phyloP scores from a whole-genome alignment of 2,113 vertebrate genomes.

The Saguinus imperator region DNA sequence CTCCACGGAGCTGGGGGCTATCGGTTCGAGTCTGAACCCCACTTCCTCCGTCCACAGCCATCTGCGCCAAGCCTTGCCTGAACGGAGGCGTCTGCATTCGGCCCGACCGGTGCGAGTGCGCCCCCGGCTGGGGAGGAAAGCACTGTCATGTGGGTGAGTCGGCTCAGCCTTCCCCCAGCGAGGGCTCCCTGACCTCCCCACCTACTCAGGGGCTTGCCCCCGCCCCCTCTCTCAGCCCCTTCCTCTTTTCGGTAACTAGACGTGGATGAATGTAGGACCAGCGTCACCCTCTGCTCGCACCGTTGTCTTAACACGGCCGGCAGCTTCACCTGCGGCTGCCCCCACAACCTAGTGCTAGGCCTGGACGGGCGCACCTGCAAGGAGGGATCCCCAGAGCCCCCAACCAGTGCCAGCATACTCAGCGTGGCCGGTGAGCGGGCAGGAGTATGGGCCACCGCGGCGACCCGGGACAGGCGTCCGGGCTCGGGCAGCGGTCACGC shows the following conservation, averaged over 20 bases:
- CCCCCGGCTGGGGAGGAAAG: slow-evolving; percentile 79
- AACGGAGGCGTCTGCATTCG: slow-evolving; percentile 73
- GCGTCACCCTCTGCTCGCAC: slow-evolving; percentile 68
- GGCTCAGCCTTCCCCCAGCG: not conserved
- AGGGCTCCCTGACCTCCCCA: not conserved
- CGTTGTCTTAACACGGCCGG: slow-evolving; percentile 76
- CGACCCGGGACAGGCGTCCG: accelerated
- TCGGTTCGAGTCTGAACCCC: accelerated
- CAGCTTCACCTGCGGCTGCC: slow-evolving; percentile 80
- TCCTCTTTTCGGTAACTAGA: slow-evolving; percentile 59
- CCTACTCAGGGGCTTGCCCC: accelerated
- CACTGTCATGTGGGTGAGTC: slow-evolving; percentile 81
- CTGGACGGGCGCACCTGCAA: slow-evolving; percentile 61
- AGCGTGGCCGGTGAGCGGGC: slow-evolving; percentile 58
- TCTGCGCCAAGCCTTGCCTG: slow-evolving; percentile 81
- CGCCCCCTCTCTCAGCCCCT: not conserved
- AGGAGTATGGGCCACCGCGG: not conserved
- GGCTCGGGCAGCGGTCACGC: accelerated
- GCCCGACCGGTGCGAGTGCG: slow-evolving; percentile 78
- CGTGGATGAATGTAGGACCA: slow-evolving; percentile 77
- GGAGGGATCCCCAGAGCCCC: not conserved
- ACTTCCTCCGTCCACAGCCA: slow-evolving; percentile 55
- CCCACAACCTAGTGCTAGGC: slow-evolving; percentile 59
- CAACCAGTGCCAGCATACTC: slow-evolving; percentile 62
- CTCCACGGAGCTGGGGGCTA: not conserved